Evolutionary conservation across 2,797 vertebrate genomes (phyloP).

Genomic region (Florisuga fusca): DNA sequence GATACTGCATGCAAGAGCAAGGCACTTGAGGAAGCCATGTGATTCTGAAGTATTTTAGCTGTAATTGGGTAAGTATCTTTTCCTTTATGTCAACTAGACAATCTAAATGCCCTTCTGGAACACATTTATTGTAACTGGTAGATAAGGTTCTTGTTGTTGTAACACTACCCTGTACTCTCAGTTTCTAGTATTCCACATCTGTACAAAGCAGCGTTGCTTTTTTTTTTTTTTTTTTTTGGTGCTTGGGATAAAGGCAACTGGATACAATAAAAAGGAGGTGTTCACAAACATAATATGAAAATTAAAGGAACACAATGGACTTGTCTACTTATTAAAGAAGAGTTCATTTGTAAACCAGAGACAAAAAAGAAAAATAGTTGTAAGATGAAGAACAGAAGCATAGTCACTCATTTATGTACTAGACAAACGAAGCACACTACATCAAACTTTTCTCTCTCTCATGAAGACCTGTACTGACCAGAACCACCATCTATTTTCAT

Average conservation of each 20-base stretch:
- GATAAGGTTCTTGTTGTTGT: background rate
- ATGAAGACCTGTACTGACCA: background rate
- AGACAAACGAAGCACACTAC: background rate
- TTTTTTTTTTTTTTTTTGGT: background rate
- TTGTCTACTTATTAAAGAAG: background rate
- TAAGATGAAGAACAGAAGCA: background rate
- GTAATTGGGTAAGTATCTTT: background rate
- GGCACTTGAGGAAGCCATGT: background rate
- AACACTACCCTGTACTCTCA: background rate
- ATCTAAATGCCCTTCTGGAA: background rate
- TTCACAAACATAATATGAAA: background rate
- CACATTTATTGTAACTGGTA: background rate
- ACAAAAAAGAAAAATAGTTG: background rate
- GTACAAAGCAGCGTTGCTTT: background rate
- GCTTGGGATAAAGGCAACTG: background rate
- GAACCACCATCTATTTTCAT: background rate
- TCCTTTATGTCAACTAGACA: background rate
- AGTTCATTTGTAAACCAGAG: background rate
- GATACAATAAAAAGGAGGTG: background rate
- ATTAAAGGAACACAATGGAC: background rate
- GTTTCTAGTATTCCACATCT: background rate
- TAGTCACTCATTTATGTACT: background rate
- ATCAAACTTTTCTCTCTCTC: background rate
- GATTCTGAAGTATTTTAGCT: background rate
- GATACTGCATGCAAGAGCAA: background rate